Evolutionary conservation across 2,888 invertebrate species (phyloP).

Genomic region (Plebejus melissa): DNA sequence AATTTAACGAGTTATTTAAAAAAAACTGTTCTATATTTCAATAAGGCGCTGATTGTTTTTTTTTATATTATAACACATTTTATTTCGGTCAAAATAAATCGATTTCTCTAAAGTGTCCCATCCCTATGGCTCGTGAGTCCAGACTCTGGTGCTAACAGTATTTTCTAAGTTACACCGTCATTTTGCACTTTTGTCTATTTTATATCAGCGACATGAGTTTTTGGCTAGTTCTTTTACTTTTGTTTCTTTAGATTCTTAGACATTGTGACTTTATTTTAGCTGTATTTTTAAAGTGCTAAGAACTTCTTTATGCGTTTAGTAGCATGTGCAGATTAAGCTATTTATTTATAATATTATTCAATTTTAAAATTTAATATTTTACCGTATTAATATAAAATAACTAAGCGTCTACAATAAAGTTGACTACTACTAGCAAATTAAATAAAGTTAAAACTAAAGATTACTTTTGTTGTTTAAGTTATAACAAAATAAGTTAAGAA

Average conservation of each 20-base stretch:
- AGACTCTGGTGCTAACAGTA: slow-evolving; percentile 34
- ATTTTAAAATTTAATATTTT: too few relatives aligned
- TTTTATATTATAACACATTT: not conserved
- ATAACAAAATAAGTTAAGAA: slow-evolving; percentile 28
- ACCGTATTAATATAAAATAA: too few relatives aligned
- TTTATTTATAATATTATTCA: too few relatives aligned
- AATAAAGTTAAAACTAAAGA: not conserved
- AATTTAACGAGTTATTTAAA: too few relatives aligned
- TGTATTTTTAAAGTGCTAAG: not conserved
- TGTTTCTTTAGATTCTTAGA: slow-evolving; percentile 9
- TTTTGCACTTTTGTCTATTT: slow-evolving; percentile 30
- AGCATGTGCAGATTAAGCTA: not conserved
- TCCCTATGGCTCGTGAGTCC: slow-evolving; percentile 28
- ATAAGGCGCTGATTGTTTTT: not conserved
- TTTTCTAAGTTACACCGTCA: slow-evolving; percentile 31
- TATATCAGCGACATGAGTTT: slow-evolving; percentile 30
- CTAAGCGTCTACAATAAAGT: too few relatives aligned
- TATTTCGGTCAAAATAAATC: not conserved
- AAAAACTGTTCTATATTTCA: too few relatives aligned
- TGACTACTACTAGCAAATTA: too few relatives aligned
- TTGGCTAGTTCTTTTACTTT: slow-evolving; percentile 4
- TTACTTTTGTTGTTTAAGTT: slow-evolving; percentile 16
- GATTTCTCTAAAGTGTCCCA: not conserved
- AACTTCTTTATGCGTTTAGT: not conserved
- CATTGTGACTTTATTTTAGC: not conserved